Base-by-base conservation (phyloP, 2,113 vertebrate genomes). In the Megaleporinus macrocephalus region DNA sequence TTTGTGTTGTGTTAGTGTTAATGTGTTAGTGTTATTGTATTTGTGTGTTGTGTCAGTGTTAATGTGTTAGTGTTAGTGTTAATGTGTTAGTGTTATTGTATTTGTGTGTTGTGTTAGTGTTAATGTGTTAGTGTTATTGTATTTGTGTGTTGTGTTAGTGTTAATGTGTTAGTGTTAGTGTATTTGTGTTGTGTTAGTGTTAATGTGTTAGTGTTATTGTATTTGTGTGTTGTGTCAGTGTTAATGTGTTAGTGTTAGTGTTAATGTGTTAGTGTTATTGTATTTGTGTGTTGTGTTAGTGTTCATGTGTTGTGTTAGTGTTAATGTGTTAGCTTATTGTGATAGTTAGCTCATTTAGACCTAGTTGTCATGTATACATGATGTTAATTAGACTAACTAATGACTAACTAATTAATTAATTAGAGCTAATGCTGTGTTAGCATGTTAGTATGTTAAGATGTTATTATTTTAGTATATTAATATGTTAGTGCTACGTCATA, bases 211-310 rank as follows among this genome's bases (percentile, higher is more conserved):
- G 3, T 5, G 47, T 49, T 49, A 12, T 1, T 49, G 47, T 49
- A 12, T 49, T 49, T 13, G 0, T 76, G 73, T 57, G 30, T 9
- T 26, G 36, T 26, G n/a, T n/a, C n/a, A n/a, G n/a, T n/a, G n/a
- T n/a, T n/a, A n/a, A n/a, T n/a, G 57, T 18, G 74, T 51, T 72
- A 55, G 62, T 4, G 36, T n/a, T n/a, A n/a, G n/a, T n/a, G n/a
- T n/a, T n/a, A n/a, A n/a, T n/a, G 47, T 12, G 47, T 11, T 49
- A 12, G 61, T 73, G 57, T 49, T 53, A 55, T 76, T 55, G 65
- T 55, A 30, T 79, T 22, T 73, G 33, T 66, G 55, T 79, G 73
- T 72, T 70, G 14, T 75, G 36, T 76, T 18, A 29, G 6, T 47
- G 24, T 49, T 13, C 3, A 3, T 27, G 16, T 57, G n/a, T n/a